Evolutionary conservation across 2,113 vertebrate species (phyloP), one percentile per base, ranked within the genome.

Genomic region (Lagopus muta): DNA sequence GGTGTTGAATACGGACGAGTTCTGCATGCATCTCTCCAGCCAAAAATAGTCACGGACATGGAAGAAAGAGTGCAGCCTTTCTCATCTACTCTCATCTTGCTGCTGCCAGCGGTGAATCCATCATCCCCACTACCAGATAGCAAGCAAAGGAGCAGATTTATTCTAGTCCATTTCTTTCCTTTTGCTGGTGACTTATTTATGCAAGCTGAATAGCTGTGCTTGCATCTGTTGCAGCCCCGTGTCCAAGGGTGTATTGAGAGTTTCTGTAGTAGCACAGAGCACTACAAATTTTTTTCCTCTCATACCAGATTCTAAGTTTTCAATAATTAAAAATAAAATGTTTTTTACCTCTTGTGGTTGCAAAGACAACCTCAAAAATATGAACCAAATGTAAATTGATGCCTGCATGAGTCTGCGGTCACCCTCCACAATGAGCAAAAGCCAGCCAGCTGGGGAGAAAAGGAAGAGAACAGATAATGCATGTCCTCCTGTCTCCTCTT

Each of bases 311-410:
- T 80, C 69, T 92, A 90, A 92, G 86, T 57, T 94, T 95, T 92
- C 55, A 62, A 78, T 90, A 81, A 94, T 96, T 75, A 20, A 58
- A 0, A 32, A 62, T 67, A 34, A 66, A 65, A 17, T 3, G 4
- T 10, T 7, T 43, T 80, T 91, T 90, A 64, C 60, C 28, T 91
- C 73, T 90, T 81, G 45, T 90, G 73, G 88, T 80, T 92, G 50
- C 69, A 55, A 88, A 90, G 65, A n/a, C 80, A 88, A 48, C 80
- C 88, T 96, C 92, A 94, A 72, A 95, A 91, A 94, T 93, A 92
- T 2, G 61, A 96, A 83, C 82, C 90, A 92, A 94, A 93, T 95
- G 86, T 88, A 78, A 75, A 79, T 16, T 48, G 88, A 77, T 94
- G 69, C 80, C 70, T 81, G 80, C 27, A 2, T 88, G 76, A 84